Percentiles rank a stretch among this genome's conserved stretches.
Evolutionary conservation across 2,797 vertebrate species (phyloP).

Genomic region (Platalea minor): DNA sequence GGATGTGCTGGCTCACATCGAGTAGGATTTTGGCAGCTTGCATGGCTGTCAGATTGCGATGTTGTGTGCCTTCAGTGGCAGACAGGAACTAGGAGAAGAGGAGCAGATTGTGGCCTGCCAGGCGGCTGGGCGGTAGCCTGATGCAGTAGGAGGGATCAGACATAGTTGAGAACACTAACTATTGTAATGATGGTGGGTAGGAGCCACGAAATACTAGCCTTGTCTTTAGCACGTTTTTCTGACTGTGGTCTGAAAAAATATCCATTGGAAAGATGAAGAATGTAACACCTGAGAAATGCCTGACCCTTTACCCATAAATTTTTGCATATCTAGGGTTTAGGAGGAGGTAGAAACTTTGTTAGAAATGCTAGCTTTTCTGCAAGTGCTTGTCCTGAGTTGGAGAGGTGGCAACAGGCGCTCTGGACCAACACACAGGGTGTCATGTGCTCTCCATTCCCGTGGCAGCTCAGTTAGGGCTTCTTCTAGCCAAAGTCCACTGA

Average conservation of each 20-base stretch:
- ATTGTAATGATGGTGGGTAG: neutral
- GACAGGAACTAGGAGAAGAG: neutral
- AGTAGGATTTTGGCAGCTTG: slow-evolving; percentile 1
- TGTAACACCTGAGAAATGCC: neutral
- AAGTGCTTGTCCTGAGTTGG: neutral
- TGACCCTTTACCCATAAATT: neutral
- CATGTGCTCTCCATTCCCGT: neutral
- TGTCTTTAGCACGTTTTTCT: neutral
- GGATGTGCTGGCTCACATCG: neutral
- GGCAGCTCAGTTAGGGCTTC: neutral
- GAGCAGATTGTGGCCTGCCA: neutral
- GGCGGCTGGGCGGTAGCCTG: neutral
- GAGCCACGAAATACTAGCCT: neutral
- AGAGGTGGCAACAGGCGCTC: neutral
- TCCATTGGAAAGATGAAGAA: neutral
- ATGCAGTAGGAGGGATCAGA: neutral
- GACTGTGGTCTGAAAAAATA: neutral
- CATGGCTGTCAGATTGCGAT: neutral
- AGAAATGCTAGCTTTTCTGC: neutral
- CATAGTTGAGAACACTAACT: neutral
- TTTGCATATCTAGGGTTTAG: neutral
- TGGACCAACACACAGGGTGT: neutral
- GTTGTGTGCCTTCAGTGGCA: neutral
- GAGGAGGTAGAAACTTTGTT: neutral
- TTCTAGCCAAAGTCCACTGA: neutral